Evolutionary conservation across 2,888 invertebrate genomes (phyloP).

Genomic region (Chirona hameri): DNA sequence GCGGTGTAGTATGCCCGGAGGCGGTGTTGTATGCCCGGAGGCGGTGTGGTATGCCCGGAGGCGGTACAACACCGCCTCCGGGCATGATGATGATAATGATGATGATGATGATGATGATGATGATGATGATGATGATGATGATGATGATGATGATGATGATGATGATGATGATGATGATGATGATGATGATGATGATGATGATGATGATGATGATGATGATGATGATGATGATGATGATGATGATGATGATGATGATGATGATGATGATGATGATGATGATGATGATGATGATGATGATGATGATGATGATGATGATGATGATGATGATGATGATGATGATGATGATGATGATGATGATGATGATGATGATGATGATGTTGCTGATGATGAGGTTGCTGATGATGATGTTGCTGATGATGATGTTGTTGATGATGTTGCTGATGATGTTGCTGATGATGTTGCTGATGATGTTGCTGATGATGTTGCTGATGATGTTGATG

Average conservation of each 20-base stretch:
- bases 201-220: slow-evolving; percentile 2
- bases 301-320: not conserved
- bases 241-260: slow-evolving; percentile 13
- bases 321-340: slow-evolving; percentile 2
- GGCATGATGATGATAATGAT: not conserved
- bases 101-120: slow-evolving; percentile 3
- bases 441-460: no score
- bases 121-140: slow-evolving; percentile 22
- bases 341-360: not conserved
- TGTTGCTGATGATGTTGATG: no score
- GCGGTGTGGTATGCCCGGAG: no score
- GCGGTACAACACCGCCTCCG: no score
- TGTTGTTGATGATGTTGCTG: no score
- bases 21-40: no score
- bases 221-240: slow-evolving; percentile 7
- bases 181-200: slow-evolving; percentile 1
- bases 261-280: not conserved
- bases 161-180: not conserved
- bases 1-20: no score
- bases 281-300: not conserved
- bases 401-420: no score
- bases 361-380: no score
- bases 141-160: slow-evolving; percentile 13
- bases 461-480: no score
- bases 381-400: no score